phyloP scores from a whole-genome alignment of 2,888 invertebrate species.

The Ichneumoninae sp. region DNA sequence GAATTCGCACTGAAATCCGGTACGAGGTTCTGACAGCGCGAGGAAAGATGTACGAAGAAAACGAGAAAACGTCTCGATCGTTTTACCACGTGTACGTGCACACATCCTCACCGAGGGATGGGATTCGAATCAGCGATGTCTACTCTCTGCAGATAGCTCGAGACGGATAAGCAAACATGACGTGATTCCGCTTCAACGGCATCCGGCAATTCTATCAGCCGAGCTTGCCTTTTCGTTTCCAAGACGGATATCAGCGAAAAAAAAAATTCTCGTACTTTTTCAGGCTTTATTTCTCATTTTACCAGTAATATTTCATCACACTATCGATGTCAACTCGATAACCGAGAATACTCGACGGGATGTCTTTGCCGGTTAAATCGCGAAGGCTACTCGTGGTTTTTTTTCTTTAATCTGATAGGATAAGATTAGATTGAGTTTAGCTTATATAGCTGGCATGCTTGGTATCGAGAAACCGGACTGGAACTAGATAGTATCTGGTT shows the following conservation, averaged over 20 bases:
- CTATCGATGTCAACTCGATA: neutral
- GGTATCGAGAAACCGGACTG: neutral
- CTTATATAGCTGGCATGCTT: neutral
- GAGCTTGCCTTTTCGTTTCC: slow-evolving; percentile 25
- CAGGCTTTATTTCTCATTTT: neutral
- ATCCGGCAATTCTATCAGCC: slow-evolving; percentile 17
- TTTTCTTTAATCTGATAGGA: neutral
- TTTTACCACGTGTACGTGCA: slow-evolving; percentile 1
- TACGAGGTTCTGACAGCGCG: slow-evolving; percentile 23
- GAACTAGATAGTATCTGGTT: neutral
- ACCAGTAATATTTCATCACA: neutral
- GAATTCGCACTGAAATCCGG: slow-evolving; percentile 51
- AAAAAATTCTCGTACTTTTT: neutral
- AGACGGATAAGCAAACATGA: slow-evolving; percentile 48
- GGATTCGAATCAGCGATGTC: slow-evolving; percentile 12
- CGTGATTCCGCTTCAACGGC: slow-evolving; percentile 30
- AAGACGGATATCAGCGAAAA: slow-evolving; percentile 27
- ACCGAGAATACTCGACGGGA: neutral
- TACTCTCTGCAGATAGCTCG: slow-evolving; percentile 20
- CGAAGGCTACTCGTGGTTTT: neutral
- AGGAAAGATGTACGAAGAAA: slow-evolving; percentile 16
- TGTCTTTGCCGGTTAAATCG: neutral
- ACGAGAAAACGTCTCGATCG: slow-evolving; percentile 40
- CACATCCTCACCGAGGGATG: neutral
- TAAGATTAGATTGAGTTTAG: neutral